These are phyloP conservation scores for Micrastur ruficollis DNA, from an alignment of 2,797 vertebrate species.

Conservation along the genomic window DNA sequence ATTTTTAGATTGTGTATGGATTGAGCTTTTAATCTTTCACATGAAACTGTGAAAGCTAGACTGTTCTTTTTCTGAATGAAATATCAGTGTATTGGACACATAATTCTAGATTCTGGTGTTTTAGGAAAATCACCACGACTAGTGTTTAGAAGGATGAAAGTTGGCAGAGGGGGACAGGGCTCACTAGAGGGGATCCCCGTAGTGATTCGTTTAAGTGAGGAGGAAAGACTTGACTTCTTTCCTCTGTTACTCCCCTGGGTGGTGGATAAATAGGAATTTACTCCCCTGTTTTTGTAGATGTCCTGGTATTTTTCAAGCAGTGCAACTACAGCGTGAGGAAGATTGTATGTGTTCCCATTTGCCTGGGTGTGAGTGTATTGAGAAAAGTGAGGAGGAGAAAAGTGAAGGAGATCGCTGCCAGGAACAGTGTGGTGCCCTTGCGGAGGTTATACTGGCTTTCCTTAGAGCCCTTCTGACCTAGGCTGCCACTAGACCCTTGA, in stretches of 20 bases:
- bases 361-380: background rate
- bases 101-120: background rate
- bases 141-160: background rate
- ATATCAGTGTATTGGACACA: accelerated
- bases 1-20: background rate
- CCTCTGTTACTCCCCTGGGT: background rate
- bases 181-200: background rate
- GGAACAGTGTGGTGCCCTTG: background rate
- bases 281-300: background rate
- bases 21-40: background rate
- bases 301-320: background rate
- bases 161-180: background rate
- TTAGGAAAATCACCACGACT: background rate
- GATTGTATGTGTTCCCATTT: background rate
- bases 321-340: accelerated
- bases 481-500: background rate
- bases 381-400: background rate
- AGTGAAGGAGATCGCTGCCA: background rate
- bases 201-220: background rate
- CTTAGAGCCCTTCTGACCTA: background rate
- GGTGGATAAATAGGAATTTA: background rate
- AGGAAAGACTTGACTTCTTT: background rate
- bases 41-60: background rate
- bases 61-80: background rate
- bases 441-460: background rate